Evolutionary conservation across 2,113 vertebrate species (phyloP).

Genomic region (Semnopithecus entellus): DNA sequence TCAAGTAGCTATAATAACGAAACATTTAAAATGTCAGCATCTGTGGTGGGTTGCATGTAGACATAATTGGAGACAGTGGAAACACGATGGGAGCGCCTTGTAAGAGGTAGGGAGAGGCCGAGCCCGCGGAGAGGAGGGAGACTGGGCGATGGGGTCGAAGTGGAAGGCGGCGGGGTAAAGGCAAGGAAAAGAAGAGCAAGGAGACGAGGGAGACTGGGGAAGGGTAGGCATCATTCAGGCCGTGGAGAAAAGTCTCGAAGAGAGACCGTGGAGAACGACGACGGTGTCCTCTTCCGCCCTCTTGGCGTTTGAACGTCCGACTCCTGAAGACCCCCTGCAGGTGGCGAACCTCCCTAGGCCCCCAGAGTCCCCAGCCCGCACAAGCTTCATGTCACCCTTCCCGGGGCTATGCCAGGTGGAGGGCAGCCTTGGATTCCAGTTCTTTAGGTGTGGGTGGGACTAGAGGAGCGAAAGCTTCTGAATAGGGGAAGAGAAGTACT

Average conservation of each 20-base stretch:
- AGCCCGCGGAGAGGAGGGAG: not conserved
- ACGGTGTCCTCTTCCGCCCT: not conserved
- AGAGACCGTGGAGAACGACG: not conserved
- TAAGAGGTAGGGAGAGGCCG: not conserved
- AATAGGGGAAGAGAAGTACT: no score
- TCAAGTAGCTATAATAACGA: slow-evolving; percentile 75
- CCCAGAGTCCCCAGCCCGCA: not conserved
- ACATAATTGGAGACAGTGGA: slow-evolving; percentile 48
- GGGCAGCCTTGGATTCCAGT: not conserved
- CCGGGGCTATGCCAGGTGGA: no score
- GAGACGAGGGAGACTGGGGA: not conserved
- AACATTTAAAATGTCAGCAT: slow-evolving; percentile 71
- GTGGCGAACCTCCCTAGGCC: no score
- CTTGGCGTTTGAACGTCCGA: not conserved
- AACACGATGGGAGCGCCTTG: not conserved
- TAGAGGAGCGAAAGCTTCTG: not conserved
- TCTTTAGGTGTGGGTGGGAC: not conserved
- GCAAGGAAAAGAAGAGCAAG: not conserved
- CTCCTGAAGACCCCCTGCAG: not conserved
- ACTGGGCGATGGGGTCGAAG: not conserved
- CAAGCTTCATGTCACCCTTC: not conserved
- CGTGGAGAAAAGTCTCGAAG: not conserved
- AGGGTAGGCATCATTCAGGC: not conserved
- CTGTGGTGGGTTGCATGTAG: slow-evolving; percentile 55
- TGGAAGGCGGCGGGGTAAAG: not conserved